Evolutionary conservation across 2,888 invertebrate genomes (phyloP), one percentile per base, ranked within the genome.

Genomic region (Elaeidobius kamerunicus): DNA sequence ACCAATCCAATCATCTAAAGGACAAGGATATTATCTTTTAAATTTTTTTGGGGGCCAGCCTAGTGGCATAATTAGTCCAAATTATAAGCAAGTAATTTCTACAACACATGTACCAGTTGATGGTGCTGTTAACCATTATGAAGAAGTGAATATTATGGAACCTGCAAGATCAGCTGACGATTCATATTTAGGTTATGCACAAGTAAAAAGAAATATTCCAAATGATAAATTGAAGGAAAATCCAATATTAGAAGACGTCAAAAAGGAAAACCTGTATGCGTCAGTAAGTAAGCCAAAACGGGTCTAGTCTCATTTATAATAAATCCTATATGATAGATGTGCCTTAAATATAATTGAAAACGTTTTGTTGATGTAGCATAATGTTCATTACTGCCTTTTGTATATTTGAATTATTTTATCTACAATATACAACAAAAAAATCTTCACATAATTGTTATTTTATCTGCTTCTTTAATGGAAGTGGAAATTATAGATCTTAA

Each of bases 271-370:
- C 5, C 12, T 42, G 65, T 91, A 91, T 74, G 88, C 90, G 56
- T 79, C 89, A 66, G 85, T 91, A 51, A 88, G 88, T 69, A 90
- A 90, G 73, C 85, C 89, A 67, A 90, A 90, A 80, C 80, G 85
- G 75, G 88, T 90, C 72, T 89, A 80, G 75, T 72, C 70, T 35
- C 28, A 30, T 35, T 20, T 44, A 20, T 20, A 20, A 15, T 19
- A 15, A 55, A 40, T 30, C 34, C 18, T 51, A 28, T 20, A 46
- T 39, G 42, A 12, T 38, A 14, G 32, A 40, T 23, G 48, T 48
- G 48, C 48, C 48, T 48, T 40, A 48, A 48, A 36, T 34, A 20
- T 41, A 35, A 30, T 11, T 2, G 14, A 1, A 36, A 40, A 41
- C 35, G 35, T 35, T 48, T 41, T 32, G 11, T 4, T 3, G 12